Conservation (phyloP, 1,140 invertebrate genomes). For the Drosophila pallidifrons region DNA sequence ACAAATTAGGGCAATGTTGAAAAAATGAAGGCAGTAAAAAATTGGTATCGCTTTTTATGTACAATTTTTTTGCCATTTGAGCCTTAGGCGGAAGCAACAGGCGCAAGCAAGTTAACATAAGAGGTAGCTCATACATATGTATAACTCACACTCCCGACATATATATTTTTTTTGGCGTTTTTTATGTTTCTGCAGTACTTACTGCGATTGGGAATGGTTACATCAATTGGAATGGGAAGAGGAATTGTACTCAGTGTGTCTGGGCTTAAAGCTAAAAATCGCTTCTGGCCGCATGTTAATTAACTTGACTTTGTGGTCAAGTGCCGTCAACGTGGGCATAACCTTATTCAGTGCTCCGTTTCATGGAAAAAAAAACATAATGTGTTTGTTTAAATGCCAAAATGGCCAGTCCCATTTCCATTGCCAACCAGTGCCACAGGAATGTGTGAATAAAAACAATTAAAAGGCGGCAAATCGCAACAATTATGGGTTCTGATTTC, state of each 20-base stretch:
- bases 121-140: conserved; percentile 40
- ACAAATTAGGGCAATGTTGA: conserved; percentile 14
- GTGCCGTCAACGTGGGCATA: conserved; percentile 37
- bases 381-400: conserved; percentile 74
- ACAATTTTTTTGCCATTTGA: conserved; percentile 25
- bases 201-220: neutral
- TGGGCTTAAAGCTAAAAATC: conserved; percentile 6
- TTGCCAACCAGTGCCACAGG: conserved; percentile 9
- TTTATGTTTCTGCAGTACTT: neutral
- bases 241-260: neutral
- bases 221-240: neutral
- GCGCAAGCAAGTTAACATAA: conserved; percentile 20
- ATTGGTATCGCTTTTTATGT: conserved; percentile 26
- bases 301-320: conserved; percentile 79
- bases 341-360: conserved; percentile 24
- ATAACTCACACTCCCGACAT: conserved; percentile 29
- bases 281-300: conserved; percentile 71
- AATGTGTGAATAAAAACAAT: conserved; percentile 58
- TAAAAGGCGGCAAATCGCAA: conserved; percentile 77
- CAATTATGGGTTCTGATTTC: conserved; percentile 67
- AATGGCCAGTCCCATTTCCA: conserved; percentile 39
- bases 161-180: conserved; percentile 26
- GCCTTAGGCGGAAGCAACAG: conserved; percentile 66
- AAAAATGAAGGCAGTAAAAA: conserved; percentile 22
- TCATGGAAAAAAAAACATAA: conserved; percentile 65